Conservation (phyloP, 2,888 invertebrate genomes). For the Dicycla oo region DNA sequence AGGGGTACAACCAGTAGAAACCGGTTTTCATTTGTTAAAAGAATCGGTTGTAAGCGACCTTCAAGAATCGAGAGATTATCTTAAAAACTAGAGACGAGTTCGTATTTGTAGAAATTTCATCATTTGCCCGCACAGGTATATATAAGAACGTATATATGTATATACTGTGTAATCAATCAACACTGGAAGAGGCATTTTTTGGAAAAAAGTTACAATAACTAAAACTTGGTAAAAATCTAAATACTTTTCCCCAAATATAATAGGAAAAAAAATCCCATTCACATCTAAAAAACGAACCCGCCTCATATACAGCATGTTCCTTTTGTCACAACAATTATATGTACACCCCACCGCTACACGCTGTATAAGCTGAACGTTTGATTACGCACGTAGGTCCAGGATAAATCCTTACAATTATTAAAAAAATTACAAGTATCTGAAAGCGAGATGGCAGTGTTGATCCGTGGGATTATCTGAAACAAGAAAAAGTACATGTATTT, state of each 20-base stretch:
- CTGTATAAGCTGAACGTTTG: constrained; percentile 66
- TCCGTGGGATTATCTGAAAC: constrained; percentile 83
- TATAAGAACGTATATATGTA: background rate
- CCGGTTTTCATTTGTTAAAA: background rate
- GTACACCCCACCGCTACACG: constrained; percentile 73
- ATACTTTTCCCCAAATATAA: constrained; percentile 4
- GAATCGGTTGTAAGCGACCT: constrained; percentile 50
- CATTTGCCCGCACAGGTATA: constrained; percentile 2
- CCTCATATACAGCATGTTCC: constrained; percentile 55
- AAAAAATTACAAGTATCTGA: constrained; percentile 82
- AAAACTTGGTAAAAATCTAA: constrained; percentile 12
- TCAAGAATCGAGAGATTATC: constrained; percentile 41
- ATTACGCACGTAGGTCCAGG: constrained; percentile 61
- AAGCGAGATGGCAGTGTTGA: constrained; percentile 90
- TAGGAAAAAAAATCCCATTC: constrained; percentile 15
- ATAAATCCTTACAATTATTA: constrained; percentile 71
- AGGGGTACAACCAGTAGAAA: constrained; percentile 4
- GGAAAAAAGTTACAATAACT: background rate
- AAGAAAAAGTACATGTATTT: background rate
- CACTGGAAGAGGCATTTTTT: constrained; percentile 23
- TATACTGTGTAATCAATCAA: constrained; percentile 3
- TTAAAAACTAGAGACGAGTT: constrained; percentile 50
- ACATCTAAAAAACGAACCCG: constrained; percentile 32
- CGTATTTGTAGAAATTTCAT: constrained; percentile 36
- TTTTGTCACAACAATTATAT: constrained; percentile 67